A percentile compares a stretch with the other conserved stretches of the same genome.
Conservation (phyloP, 2,113 vertebrate species). For the Apteryx mantelli region DNA sequence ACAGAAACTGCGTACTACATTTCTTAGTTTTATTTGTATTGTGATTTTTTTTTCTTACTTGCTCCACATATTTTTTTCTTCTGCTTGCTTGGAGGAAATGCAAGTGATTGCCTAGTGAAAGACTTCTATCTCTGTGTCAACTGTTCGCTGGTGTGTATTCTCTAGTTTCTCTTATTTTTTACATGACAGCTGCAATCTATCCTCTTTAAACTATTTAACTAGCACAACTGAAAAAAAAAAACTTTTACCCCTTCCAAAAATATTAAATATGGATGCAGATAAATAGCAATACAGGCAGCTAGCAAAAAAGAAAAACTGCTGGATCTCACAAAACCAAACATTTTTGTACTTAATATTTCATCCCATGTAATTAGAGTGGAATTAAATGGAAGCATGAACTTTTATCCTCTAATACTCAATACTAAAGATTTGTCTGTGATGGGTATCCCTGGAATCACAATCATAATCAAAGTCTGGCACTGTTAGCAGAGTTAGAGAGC, state of each 20-base stretch:
- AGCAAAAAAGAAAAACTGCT: not conserved
- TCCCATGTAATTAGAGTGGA: not conserved
- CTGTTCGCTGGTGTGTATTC: not conserved
- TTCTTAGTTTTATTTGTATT: not conserved
- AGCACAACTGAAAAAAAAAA: not conserved
- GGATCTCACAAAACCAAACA: not conserved
- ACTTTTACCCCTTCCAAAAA: not conserved
- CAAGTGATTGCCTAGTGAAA: not conserved
- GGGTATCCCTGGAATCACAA: not conserved
- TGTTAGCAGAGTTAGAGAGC: not conserved
- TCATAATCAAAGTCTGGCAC: constrained; percentile 20
- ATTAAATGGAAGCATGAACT: not conserved
- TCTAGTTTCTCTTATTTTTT: not conserved
- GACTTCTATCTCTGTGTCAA: not conserved
- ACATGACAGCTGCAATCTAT: not conserved
- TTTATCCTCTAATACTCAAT: not conserved
- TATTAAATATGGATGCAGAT: not conserved
- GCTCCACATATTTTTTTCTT: not conserved
- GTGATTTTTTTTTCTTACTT: not conserved
- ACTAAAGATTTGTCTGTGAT: not conserved
- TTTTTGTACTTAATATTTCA: not conserved
- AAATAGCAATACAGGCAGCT: not conserved
- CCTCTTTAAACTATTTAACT: not conserved
- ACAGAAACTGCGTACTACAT: not conserved
- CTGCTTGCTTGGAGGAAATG: not conserved